Base-by-base conservation (phyloP, 2,797 vertebrate genomes). In the Calcarius lapponicus region DNA sequence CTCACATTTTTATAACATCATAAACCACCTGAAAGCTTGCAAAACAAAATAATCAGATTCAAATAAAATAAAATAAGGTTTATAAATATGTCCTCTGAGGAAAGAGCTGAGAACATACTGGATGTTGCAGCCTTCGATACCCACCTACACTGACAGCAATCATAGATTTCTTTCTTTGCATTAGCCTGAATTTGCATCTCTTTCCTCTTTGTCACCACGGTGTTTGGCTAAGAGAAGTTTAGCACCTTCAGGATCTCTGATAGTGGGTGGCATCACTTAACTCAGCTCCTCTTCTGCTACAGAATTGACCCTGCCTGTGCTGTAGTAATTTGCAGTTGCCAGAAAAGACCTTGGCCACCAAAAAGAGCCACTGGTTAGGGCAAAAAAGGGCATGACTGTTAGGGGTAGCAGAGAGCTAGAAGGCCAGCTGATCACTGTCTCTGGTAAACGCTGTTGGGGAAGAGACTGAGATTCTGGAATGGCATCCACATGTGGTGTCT, bases 61-160 rank as follows among this genome's bases (percentile, higher is more conserved):
- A 67, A 73, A 82, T 48, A 2, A 66, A 65, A 47, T 45, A 6
- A 61, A 65, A 47, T 51, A 6, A 61, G 26, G 69, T 56, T 83
- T 72, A 80, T 71, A 86, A 78, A 54, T 40, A 74, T 3, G 7
- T 74, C 36, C 7, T 78, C 50, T 40, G 45, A 60, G 38, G 24
- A 87, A 92, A 79, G 16, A 84, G 31, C 31, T 47, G 50, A 90
- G 60, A 86, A 92, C 80, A 75, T 79, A 88, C 13, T 31, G 32
- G 22, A 53, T 80, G 16, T 28, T 85, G 48, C 17, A 87, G 65
- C 20, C 61, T 89, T 86, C 25, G 15, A 32, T 38, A 80, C 36
- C 72, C 67, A 71, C 32, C 82, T 74, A 51, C 61, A 75, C 38
- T 57, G 32, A 88, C 61, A 54, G 24, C n/a, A 22, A 51, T 80